These are phyloP conservation scores for Pterobdella sp. DNA, from an alignment of 2,888 invertebrate genomes.

Conservation along the genomic window DNA sequence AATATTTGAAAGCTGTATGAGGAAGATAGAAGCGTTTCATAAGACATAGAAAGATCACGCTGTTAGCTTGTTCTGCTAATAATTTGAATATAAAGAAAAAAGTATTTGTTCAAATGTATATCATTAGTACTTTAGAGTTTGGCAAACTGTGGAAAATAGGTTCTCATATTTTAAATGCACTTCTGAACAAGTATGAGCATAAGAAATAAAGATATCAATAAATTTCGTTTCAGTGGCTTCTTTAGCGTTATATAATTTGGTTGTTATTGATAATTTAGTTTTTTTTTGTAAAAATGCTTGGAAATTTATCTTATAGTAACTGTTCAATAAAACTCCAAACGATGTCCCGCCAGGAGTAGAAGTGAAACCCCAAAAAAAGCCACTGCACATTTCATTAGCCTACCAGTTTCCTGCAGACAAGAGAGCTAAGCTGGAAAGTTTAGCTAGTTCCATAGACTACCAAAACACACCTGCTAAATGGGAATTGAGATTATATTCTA, in stretches of 20 bases:
- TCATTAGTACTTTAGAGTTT: too few relatives aligned
- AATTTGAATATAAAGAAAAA: too few relatives aligned
- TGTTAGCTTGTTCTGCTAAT: too few relatives aligned
- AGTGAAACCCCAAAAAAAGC: slow-evolving; percentile 70
- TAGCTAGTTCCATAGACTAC: slow-evolving; percentile 67
- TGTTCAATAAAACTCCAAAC: too few relatives aligned
- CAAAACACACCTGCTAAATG: slow-evolving; percentile 64
- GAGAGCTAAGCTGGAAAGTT: slow-evolving; percentile 63
- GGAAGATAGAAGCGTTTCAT: too few relatives aligned
- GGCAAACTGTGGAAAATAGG: too few relatives aligned
- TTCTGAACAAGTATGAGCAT: too few relatives aligned
- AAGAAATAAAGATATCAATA: not conserved
- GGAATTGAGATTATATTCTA: slow-evolving; percentile 78
- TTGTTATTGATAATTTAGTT: not conserved
- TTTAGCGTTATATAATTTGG: not conserved
- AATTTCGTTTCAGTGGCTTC: not conserved
- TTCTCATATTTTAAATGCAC: too few relatives aligned
- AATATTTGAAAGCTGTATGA: too few relatives aligned
- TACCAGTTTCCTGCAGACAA: slow-evolving; percentile 73
- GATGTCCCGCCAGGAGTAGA: slow-evolving; percentile 42
- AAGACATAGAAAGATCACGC: too few relatives aligned
- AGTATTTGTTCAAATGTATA: too few relatives aligned
- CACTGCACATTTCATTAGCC: slow-evolving; percentile 76
- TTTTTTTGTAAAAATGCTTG: not conserved
- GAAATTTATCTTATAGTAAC: too few relatives aligned